Percentiles rank a stretch among this genome's conserved stretches.
These are phyloP conservation scores for Limanda limanda DNA, from an alignment of 2,113 vertebrate species.

Conservation along the genomic window DNA sequence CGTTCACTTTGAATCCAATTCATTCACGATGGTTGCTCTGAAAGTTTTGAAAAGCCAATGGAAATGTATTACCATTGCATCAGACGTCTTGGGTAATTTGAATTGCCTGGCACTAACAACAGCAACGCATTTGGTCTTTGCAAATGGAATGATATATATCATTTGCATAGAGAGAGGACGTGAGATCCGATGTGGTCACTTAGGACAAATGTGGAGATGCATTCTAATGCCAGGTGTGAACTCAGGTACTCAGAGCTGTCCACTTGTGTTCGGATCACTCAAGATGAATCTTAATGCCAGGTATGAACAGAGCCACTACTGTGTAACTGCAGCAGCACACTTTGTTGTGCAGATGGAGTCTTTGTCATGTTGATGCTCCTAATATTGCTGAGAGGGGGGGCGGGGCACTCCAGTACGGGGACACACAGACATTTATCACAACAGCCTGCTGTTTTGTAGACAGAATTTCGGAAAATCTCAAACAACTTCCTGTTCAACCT, in stretches of 20 bases:
- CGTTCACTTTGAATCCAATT: too few species aligned
- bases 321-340: constrained; percentile 21
- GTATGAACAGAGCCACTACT: constrained; percentile 6
- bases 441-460: constrained; percentile 9
- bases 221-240: neutral
- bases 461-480: constrained; percentile 13
- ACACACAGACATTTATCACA: constrained; percentile 36
- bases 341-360: constrained; percentile 53
- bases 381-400: constrained; percentile 44
- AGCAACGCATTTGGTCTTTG: neutral
- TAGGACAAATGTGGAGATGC: neutral
- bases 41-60: too few species aligned
- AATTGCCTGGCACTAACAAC: neutral
- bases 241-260: neutral
- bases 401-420: constrained; percentile 27
- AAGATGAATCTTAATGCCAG: neutral
- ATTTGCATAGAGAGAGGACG: neutral
- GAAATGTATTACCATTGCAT: too few species aligned
- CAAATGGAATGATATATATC: neutral
- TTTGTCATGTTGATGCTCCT: constrained; percentile 60
- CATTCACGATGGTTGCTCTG: too few species aligned
- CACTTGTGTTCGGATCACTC: neutral
- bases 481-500: neutral
- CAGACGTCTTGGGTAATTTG: too few species aligned
- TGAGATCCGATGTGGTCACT: neutral